Conservation (phyloP, 2,113 vertebrate genomes). For the Aphyosemion australe region DNA sequence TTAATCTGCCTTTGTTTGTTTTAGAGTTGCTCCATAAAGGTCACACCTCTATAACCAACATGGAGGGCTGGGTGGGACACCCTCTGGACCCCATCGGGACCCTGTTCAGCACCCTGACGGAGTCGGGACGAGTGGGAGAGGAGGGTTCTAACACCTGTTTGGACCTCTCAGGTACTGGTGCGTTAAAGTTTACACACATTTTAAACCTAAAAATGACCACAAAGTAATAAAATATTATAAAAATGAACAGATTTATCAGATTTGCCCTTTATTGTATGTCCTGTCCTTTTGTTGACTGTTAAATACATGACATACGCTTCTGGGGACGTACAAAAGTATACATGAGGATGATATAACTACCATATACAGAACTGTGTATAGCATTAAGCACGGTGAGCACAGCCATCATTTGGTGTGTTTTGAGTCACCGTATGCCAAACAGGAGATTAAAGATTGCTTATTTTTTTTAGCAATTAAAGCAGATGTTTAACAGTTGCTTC, state of each 20-base stretch:
- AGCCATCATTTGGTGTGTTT: conserved; percentile 8
- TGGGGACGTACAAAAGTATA: neutral
- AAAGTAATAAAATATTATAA: no score
- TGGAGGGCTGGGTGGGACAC: conserved; percentile 98
- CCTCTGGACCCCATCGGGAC: conserved; percentile 95
- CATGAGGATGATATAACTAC: neutral
- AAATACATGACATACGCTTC: neutral
- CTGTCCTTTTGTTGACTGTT: neutral
- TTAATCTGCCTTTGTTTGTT: neutral
- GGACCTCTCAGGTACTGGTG: conserved; percentile 86
- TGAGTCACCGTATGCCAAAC: neutral
- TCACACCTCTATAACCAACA: conserved; percentile 90
- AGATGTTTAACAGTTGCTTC: conserved; percentile 4
- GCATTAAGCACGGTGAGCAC: neutral
- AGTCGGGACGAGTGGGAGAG: conserved; percentile 88
- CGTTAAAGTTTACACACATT: neutral
- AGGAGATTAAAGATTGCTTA: neutral
- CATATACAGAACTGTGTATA: neutral
- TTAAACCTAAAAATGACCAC: neutral
- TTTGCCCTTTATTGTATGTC: no score
- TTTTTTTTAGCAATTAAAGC: neutral
- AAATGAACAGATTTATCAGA: no score
- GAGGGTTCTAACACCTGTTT: conserved; percentile 84
- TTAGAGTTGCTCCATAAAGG: conserved; percentile 93
- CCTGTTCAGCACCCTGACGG: conserved; percentile 94